Evolutionary conservation across 2,113 vertebrate genomes (phyloP).

Genomic region (Willisornis vidua): DNA sequence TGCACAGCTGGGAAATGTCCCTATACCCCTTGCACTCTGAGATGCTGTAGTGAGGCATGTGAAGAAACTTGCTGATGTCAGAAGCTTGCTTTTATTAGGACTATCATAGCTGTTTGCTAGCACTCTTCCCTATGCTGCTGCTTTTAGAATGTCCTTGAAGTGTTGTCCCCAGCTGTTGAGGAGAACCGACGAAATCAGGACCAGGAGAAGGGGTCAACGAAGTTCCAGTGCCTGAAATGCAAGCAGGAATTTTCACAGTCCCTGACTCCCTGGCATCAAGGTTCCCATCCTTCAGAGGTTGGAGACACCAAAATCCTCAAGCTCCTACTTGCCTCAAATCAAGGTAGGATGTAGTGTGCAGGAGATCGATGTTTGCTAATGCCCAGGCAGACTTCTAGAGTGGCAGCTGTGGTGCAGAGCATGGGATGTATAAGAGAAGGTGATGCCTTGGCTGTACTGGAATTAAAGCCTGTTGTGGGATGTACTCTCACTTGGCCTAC

Average conservation of each 20-base stretch:
- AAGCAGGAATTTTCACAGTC: constrained; percentile 75
- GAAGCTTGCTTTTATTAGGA: neutral
- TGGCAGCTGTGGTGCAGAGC: neutral
- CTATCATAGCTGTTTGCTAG: neutral
- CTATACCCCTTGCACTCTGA: neutral
- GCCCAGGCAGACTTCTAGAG: neutral
- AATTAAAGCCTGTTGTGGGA: neutral
- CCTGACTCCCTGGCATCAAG: neutral
- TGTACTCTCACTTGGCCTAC: neutral
- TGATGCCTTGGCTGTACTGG: neutral
- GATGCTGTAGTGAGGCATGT: neutral
- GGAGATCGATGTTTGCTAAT: neutral
- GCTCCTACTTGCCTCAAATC: neutral
- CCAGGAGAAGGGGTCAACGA: constrained; percentile 4
- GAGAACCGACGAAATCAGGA: constrained; percentile 70
- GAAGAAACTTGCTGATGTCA: neutral
- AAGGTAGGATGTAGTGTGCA: constrained; percentile 22
- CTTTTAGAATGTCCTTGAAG: constrained; percentile 71
- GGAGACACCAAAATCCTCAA: neutral
- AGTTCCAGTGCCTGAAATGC: constrained; percentile 87
- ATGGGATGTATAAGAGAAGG: neutral
- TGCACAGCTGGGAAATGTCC: neutral
- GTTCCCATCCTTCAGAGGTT: neutral
- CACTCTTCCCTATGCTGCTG: neutral
- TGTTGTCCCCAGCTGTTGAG: constrained; percentile 75